A percentile compares a stretch with the other conserved stretches of the same genome.
Evolutionary conservation across 2,113 vertebrate genomes (phyloP).

Genomic region (Shinisaurus crocodilurus): DNA sequence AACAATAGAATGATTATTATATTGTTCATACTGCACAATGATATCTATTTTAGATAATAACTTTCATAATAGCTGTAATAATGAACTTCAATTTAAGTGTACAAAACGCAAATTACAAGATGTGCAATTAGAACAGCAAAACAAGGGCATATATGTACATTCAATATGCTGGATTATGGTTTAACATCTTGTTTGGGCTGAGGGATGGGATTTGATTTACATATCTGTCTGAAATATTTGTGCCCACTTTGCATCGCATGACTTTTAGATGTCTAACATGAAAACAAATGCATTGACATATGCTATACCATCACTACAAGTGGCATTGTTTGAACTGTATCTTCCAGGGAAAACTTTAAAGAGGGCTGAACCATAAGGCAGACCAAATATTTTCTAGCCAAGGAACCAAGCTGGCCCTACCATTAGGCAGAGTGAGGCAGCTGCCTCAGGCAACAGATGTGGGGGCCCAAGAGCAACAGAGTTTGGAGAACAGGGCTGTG

Average conservation of each 20-base stretch:
- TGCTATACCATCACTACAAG: conserved; percentile 9
- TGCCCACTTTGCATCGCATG: conserved; percentile 51
- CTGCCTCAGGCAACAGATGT: no score
- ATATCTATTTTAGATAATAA: conserved; percentile 51
- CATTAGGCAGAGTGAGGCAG: no score
- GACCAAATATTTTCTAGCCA: conserved; percentile 19
- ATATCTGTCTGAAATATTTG: conserved; percentile 52
- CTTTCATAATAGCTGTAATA: conserved; percentile 48
- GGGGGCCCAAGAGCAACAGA: no score
- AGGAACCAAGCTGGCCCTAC: background rate
- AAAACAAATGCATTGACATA: conserved; percentile 45
- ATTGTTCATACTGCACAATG: conserved; percentile 44
- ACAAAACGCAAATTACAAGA: conserved; percentile 38
- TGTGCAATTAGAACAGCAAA: conserved; percentile 34
- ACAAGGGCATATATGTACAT: conserved; percentile 44
- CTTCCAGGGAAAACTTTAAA: conserved; percentile 29
- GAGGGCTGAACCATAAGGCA: background rate
- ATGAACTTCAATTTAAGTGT: conserved; percentile 42
- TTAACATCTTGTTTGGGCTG: conserved; percentile 47
- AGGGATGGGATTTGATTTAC: conserved; percentile 24
- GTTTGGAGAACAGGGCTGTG: no score
- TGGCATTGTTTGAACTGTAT: conserved; percentile 18
- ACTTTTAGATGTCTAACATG: conserved; percentile 43
- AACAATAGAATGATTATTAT: conserved; percentile 37
- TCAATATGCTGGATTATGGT: conserved; percentile 45